Conservation (phyloP, 2,888 invertebrate genomes). For the Eulithis prunata region DNA sequence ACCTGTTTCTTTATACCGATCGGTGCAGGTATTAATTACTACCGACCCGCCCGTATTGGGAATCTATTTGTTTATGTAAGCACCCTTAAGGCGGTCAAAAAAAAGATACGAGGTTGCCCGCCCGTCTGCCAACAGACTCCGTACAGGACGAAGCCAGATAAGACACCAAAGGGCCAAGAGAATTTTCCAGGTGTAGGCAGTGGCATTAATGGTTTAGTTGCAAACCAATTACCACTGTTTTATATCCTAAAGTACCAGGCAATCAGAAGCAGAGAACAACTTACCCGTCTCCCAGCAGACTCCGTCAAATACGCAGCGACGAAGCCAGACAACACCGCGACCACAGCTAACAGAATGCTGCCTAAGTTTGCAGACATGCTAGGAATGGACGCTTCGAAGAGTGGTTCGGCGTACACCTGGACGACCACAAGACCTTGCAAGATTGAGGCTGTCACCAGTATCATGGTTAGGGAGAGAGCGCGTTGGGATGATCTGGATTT, state of each 20-base stretch:
- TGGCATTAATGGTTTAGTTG: no score
- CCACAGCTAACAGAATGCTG: conserved; percentile 58
- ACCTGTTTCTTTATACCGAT: no score
- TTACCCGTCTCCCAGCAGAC: conserved; percentile 63
- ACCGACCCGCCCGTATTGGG: no score
- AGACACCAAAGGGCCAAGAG: no score
- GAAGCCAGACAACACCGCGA: conserved; percentile 53
- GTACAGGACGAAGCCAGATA: no score
- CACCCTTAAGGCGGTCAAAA: no score
- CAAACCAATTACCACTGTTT: no score
- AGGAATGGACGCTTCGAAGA: conserved; percentile 64
- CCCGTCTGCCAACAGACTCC: no score
- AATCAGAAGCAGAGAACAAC: conserved; percentile 32
- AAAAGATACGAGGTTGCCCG: no score
- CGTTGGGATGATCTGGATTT: conserved; percentile 61
- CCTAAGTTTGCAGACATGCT: conserved; percentile 59
- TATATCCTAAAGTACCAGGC: conserved; percentile 35
- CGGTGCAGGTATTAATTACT: no score
- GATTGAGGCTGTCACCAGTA: conserved; percentile 55
- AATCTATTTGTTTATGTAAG: no score
- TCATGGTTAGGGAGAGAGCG: conserved; percentile 53
- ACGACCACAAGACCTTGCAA: conserved; percentile 69
- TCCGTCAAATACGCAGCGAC: conserved; percentile 65
- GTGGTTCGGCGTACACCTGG: conserved; percentile 67
- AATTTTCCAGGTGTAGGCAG: no score